A percentile compares a stretch with the other conserved stretches of the same genome.
phyloP scores from a whole-genome alignment of 2,797 vertebrate genomes.

The Chromobotia macracanthus region DNA sequence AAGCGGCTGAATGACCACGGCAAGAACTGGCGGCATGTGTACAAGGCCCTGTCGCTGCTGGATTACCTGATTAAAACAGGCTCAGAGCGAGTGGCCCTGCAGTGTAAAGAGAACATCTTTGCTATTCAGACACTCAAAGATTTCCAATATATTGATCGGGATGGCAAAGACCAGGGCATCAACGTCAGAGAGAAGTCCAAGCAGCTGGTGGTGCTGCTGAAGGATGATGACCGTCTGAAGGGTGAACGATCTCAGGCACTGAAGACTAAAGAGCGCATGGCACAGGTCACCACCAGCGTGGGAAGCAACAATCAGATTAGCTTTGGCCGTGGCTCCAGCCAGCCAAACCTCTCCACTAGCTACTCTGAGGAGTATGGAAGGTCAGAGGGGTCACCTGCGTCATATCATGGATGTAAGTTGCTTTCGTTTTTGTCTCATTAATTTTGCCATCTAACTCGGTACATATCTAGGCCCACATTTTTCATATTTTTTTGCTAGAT shows the following conservation, averaged over 20 bases:
- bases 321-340: slow-evolving; percentile 93
- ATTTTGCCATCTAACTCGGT: not conserved
- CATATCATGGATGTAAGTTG: slow-evolving; percentile 97
- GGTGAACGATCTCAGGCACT: slow-evolving; percentile 92
- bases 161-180: slow-evolving; percentile 97
- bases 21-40: slow-evolving; percentile 98
- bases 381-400: slow-evolving; percentile 95
- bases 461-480: no score
- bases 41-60: slow-evolving; percentile 94
- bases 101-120: slow-evolving; percentile 98
- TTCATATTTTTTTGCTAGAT: no score
- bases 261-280: slow-evolving; percentile 99
- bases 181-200: slow-evolving; percentile 98
- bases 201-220: slow-evolving; percentile 91
- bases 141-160: slow-evolving; percentile 95
- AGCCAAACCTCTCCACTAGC: slow-evolving; percentile 96
- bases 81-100: slow-evolving; percentile 94
- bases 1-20: slow-evolving; percentile 95
- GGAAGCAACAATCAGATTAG: slow-evolving; percentile 86
- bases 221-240: slow-evolving; percentile 95
- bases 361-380: slow-evolving; percentile 95
- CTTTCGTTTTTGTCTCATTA: not conserved
- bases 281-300: slow-evolving; percentile 90
- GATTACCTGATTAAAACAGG: slow-evolving; percentile 99
- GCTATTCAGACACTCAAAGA: slow-evolving; percentile 98